Conservation (phyloP, 1,140 invertebrate genomes). For the Colletes gigas region DNA sequence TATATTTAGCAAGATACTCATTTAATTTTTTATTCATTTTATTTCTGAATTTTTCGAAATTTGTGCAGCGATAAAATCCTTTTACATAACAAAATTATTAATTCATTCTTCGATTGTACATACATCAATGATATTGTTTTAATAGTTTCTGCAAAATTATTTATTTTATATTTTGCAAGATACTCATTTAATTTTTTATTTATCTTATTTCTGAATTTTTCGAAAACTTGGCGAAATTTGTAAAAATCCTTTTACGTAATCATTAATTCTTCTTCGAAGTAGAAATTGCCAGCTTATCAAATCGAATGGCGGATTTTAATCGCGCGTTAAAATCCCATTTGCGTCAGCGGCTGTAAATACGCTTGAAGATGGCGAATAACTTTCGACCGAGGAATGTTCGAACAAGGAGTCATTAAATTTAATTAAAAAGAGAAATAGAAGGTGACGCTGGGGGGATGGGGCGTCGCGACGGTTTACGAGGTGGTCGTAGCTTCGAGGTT, state of each 20-base stretch:
- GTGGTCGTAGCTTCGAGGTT: constrained; percentile 64
- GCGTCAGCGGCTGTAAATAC: not conserved
- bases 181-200: too few relatives aligned
- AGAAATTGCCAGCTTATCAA: not conserved
- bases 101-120: too few relatives aligned
- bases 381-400: not conserved
- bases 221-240: too few relatives aligned
- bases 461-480: constrained; percentile 61
- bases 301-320: not conserved
- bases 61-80: too few relatives aligned
- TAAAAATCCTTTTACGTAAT: not conserved
- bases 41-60: too few relatives aligned
- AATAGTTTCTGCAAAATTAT: too few relatives aligned
- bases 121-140: too few relatives aligned
- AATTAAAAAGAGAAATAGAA: constrained; percentile 66
- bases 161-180: too few relatives aligned
- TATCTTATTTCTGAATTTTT: too few relatives aligned
- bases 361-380: constrained; percentile 2
- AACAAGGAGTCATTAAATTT: constrained; percentile 65
- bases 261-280: not conserved
- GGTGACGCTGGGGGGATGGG: constrained; percentile 52
- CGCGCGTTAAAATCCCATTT: not conserved
- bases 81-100: too few relatives aligned
- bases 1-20: too few relatives aligned
- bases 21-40: too few relatives aligned